A percentile compares a stretch with the other conserved stretches of the same genome.
These are phyloP conservation scores for Hemitrygon akajei DNA, from an alignment of 2,797 vertebrate species.

Conservation along the genomic window DNA sequence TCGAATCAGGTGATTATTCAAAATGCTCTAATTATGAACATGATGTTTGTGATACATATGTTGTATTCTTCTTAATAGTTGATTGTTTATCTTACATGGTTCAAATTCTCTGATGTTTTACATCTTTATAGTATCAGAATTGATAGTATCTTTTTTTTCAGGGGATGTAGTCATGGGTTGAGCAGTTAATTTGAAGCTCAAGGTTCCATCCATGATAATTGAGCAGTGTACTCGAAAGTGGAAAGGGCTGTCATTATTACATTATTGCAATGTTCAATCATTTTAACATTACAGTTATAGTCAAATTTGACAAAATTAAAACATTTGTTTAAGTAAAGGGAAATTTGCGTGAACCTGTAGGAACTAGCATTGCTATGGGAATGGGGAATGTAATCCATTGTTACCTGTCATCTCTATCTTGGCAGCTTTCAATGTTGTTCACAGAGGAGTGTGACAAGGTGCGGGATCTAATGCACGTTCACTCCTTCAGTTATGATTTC, in stretches of 20 bases:
- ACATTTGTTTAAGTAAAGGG: background rate
- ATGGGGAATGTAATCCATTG: background rate
- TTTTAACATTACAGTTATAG: background rate
- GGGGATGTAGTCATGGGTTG: background rate
- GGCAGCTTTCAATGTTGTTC: constrained; percentile 94
- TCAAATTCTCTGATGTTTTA: background rate
- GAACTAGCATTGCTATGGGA: too few species aligned
- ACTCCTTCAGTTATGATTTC: constrained; percentile 98
- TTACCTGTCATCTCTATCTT: constrained; percentile 34
- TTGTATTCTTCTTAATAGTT: background rate
- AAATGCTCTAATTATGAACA: background rate
- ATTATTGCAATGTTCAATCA: background rate
- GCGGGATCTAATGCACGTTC: constrained; percentile 92
- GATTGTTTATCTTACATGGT: background rate
- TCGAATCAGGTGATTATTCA: background rate
- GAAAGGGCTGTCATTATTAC: background rate
- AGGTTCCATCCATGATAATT: background rate
- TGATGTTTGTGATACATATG: background rate
- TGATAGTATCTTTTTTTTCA: background rate
- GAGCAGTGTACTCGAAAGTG: background rate
- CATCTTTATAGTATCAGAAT: background rate
- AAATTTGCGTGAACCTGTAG: background rate
- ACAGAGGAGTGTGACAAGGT: constrained; percentile 97
- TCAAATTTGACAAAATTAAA: background rate
- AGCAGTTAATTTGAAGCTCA: background rate